These are phyloP conservation scores for Macrosoma leucophasiata DNA, from an alignment of 2,888 invertebrate species.

Conservation along the genomic window DNA sequence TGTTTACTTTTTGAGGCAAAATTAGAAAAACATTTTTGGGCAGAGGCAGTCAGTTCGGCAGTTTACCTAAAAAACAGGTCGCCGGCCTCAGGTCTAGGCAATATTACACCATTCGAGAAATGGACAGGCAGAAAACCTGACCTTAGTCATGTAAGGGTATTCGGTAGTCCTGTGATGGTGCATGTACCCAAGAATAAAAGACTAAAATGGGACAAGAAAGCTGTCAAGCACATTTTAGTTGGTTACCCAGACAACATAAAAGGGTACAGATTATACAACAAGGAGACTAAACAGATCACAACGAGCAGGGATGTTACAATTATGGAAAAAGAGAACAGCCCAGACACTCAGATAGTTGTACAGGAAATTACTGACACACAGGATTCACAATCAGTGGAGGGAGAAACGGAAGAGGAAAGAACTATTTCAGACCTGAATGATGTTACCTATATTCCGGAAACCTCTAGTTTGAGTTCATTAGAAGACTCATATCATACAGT, in stretches of 20 bases:
- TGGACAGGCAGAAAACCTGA: constrained; percentile 20
- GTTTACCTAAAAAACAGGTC: too few relatives aligned
- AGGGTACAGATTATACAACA: too few relatives aligned
- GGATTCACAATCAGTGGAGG: constrained; percentile 1
- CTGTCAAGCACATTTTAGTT: constrained; percentile 15
- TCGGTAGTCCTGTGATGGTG: constrained; percentile 18
- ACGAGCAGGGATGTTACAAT: constrained; percentile 23
- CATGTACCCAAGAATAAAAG: constrained; percentile 22
- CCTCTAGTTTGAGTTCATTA: neutral
- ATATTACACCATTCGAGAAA: constrained; percentile 17
- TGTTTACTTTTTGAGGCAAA: too few relatives aligned
- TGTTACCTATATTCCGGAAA: constrained; percentile 1
- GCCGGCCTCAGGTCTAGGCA: neutral
- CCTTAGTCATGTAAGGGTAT: constrained; percentile 18
- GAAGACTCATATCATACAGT: constrained; percentile 1
- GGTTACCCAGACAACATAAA: too few relatives aligned
- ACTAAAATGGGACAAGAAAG: constrained; percentile 22
- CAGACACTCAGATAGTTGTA: constrained; percentile 1
- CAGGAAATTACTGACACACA: constrained; percentile 3
- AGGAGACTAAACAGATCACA: too few relatives aligned
- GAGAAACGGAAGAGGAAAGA: neutral
- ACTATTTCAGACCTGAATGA: constrained; percentile 1
- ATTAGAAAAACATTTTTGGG: too few relatives aligned
- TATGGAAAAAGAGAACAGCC: constrained; percentile 10
- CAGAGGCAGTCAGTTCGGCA: too few relatives aligned